Evolutionary conservation across 2,888 invertebrate species (phyloP).

Genomic region (Brachypalpus laphriformis): DNA sequence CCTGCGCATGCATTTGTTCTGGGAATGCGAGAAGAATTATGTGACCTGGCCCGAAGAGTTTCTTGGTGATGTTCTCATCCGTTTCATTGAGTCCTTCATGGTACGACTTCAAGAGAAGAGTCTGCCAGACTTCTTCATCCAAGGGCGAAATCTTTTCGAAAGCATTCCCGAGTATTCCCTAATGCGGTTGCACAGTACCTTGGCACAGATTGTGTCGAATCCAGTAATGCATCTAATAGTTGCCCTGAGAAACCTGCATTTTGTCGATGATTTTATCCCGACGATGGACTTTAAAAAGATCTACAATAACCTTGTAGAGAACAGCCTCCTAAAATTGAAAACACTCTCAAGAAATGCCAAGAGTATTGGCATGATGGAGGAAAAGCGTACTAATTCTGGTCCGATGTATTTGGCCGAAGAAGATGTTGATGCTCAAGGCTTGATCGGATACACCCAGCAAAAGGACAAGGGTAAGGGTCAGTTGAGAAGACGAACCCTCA

Average conservation of each 20-base stretch:
- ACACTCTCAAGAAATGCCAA: constrained; percentile 77
- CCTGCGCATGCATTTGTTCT: constrained; percentile 89
- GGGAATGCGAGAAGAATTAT: constrained; percentile 90
- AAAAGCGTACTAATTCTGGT: neutral
- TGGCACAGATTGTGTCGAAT: constrained; percentile 88
- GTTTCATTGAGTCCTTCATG: constrained; percentile 87
- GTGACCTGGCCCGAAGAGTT: constrained; percentile 89
- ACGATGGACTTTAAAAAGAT: constrained; percentile 85
- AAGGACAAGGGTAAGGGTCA: constrained; percentile 84
- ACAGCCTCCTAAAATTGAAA: constrained; percentile 83
- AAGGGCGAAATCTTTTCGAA: constrained; percentile 88
- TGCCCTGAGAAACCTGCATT: constrained; percentile 88
- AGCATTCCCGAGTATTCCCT: constrained; percentile 87
- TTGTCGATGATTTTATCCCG: constrained; percentile 87
- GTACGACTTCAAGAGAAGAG: constrained; percentile 85
- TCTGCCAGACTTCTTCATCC: constrained; percentile 89
- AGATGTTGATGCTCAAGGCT: constrained; percentile 81
- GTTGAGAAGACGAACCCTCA: constrained; percentile 83
- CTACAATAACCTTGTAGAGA: constrained; percentile 84
- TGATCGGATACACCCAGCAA: constrained; percentile 84
- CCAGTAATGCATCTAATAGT: constrained; percentile 88
- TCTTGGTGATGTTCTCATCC: constrained; percentile 87
- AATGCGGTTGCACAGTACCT: constrained; percentile 86
- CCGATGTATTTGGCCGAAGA: constrained; percentile 81
- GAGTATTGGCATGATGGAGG: constrained; percentile 16